Base-by-base conservation (phyloP, 2,113 vertebrate genomes). In the Xiphophorus hellerii region DNA sequence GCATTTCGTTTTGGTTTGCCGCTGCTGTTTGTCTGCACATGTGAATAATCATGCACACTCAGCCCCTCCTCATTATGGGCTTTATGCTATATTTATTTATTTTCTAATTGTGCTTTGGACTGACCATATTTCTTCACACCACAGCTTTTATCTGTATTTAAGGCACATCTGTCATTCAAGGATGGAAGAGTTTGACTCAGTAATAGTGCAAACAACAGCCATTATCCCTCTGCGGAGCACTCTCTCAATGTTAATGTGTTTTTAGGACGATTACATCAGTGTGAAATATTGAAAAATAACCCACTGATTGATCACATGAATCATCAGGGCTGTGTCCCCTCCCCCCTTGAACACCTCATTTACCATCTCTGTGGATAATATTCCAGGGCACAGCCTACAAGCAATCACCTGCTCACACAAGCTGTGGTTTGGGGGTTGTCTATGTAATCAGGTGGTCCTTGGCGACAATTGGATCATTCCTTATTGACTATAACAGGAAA, bases 201-300 rank as follows among this genome's bases (percentile, higher is more conserved):
- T 89, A 78, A 81, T 84, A 22, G 61, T 63, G 69, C 70, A 83
- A 88, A 90, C 84, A 92, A 81, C 90, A 65, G 89, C 87, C 88
- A 91, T 93, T 92, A 94, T 91, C 84, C 83, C 86, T 85, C 80
- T 20, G 61, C 60, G n/a, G 86, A 87, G 70, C 6, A 62, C 88
- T 88, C 87, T 73, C 85, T 93, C 92, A 90, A 90, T 87, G 92
- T 90, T 93, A 94, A 94, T 93, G 93, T 86, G 77, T 90, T 94
- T 91, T 91, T 78, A 80, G 86, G 86, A 90, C 84, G 87, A 94
- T 93, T 93, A 92, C 89, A 94, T 94, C 92, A 89, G 78, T 73
- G 80, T 92, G 92, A 93, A 91, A 90, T 91, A 92, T 89, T 90
- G 87, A 92, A 92, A 88, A 91, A 90, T 82, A 90, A 84, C 86